These are phyloP conservation scores for Nannobrachium achirus DNA, from an alignment of 2,113 vertebrate genomes.

Conservation along the genomic window DNA sequence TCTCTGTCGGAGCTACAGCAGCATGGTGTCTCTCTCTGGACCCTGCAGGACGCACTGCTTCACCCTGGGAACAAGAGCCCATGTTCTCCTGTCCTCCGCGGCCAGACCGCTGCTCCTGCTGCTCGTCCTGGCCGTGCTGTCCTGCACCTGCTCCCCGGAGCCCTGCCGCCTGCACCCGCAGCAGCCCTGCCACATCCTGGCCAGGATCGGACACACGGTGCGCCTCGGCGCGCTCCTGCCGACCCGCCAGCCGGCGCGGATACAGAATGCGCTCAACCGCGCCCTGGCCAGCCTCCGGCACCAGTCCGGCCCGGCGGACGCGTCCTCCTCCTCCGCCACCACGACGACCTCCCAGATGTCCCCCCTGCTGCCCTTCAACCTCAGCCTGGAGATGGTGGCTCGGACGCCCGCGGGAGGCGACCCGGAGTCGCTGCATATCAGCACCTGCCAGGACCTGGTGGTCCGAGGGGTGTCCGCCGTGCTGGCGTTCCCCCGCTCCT, in stretches of 20 bases:
- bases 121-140: conserved; percentile 54
- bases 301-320: conserved; percentile 54
- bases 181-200: conserved; percentile 84
- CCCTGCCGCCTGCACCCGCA: conserved; percentile 78
- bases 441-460: conserved; percentile 85
- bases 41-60: conserved; percentile 74
- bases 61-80: conserved; percentile 67
- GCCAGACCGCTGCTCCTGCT: conserved; percentile 52
- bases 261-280: conserved; percentile 83
- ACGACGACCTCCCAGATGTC: conserved; percentile 58
- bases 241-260: conserved; percentile 76
- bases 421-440: conserved; percentile 87
- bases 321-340: conserved; percentile 44
- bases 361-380: conserved; percentile 82
- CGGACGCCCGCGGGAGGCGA: conserved; percentile 78
- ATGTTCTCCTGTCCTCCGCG: conserved; percentile 48
- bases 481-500: conserved; percentile 88
- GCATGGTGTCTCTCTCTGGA: conserved; percentile 76
- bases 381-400: conserved; percentile 86
- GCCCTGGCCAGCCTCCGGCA: conserved; percentile 79
- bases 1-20: conserved; percentile 74
- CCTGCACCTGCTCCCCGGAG: conserved; percentile 69
- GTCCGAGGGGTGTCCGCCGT: conserved; percentile 86
- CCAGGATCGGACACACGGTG: conserved; percentile 83
- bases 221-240: conserved; percentile 87